phyloP scores from a whole-genome alignment of 1,140 invertebrate genomes.

The Drosophila pectinifera region DNA sequence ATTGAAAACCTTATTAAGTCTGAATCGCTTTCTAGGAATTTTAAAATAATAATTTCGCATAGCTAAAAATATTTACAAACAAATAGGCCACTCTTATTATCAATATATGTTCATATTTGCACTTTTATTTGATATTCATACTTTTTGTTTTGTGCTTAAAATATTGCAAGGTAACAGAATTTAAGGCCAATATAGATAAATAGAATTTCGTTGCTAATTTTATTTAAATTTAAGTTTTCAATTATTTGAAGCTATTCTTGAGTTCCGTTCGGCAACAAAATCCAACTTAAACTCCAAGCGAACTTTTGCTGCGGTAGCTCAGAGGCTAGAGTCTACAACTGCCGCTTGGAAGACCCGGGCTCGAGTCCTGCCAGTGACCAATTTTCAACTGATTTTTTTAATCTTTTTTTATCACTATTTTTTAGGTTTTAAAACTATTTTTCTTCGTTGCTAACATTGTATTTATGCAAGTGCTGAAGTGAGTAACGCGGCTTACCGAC shows the following conservation, averaged over 20 bases:
- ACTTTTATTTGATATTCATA: conserved; percentile 32
- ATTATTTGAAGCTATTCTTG: neutral
- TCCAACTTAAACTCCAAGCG: neutral
- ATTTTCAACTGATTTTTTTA: conserved; percentile 76
- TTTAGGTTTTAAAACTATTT: conserved; percentile 9
- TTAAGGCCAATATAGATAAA: conserved; percentile 23
- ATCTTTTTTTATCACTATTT: neutral
- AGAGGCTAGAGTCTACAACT: conserved; percentile 93
- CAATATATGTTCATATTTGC: conserved; percentile 1
- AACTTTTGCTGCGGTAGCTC: conserved; percentile 74
- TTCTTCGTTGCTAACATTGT: neutral
- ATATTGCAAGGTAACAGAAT: conserved; percentile 3
- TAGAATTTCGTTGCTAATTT: conserved; percentile 13
- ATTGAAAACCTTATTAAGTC: too few species aligned
- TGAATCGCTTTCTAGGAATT: too few species aligned
- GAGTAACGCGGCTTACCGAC: conserved; percentile 37
- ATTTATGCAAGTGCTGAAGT: conserved; percentile 48
- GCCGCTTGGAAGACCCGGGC: conserved; percentile 92
- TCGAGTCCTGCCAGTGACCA: conserved; percentile 91
- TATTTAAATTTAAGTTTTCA: neutral
- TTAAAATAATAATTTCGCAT: too few species aligned
- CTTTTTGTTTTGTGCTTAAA: conserved; percentile 9
- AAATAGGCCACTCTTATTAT: neutral
- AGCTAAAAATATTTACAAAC: too few species aligned
- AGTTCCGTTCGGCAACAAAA: neutral